A percentile compares a stretch with the other conserved stretches of the same genome.
Evolutionary conservation across 1,140 invertebrate genomes (phyloP).

Genomic region (Cydia pomonella): DNA sequence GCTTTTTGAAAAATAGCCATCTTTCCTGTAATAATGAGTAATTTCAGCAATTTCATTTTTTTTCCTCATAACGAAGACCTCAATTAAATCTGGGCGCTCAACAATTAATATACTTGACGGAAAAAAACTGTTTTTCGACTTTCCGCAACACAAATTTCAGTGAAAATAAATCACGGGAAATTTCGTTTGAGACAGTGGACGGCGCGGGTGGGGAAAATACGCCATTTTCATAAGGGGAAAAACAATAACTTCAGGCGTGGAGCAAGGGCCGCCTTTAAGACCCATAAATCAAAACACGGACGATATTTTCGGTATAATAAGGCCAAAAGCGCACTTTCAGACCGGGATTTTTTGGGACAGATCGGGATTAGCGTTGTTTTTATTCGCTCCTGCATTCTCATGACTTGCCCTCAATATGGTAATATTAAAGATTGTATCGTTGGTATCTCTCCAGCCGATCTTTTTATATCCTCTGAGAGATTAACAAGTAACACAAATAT

Average conservation of each 20-base stretch:
- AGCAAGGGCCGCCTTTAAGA: slow-evolving; percentile 73
- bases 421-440: neutral
- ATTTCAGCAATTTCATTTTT: neutral
- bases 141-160: slow-evolving; percentile 54
- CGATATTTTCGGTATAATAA: slow-evolving; percentile 69
- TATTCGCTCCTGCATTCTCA: slow-evolving; percentile 68
- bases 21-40: neutral
- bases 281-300: slow-evolving; percentile 76
- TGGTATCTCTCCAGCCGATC: neutral
- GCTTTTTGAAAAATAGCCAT: neutral
- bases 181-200: slow-evolving; percentile 59
- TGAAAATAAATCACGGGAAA: slow-evolving; percentile 66
- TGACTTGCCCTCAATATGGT: slow-evolving; percentile 37
- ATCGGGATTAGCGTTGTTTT: slow-evolving; percentile 75
- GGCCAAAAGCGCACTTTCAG: slow-evolving; percentile 62
- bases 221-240: slow-evolving; percentile 75
- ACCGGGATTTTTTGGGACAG: slow-evolving; percentile 70
- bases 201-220: slow-evolving; percentile 60
- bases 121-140: slow-evolving; percentile 41
- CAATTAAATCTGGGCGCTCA: slow-evolving; percentile 33
- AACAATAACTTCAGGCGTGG: slow-evolving; percentile 73
- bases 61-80: slow-evolving; percentile 27
- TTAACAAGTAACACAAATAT: neutral
- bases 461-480: neutral
- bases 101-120: slow-evolving; percentile 41